phyloP scores from a whole-genome alignment of 1,140 invertebrate genomes.

The Leptinotarsa defecta region DNA sequence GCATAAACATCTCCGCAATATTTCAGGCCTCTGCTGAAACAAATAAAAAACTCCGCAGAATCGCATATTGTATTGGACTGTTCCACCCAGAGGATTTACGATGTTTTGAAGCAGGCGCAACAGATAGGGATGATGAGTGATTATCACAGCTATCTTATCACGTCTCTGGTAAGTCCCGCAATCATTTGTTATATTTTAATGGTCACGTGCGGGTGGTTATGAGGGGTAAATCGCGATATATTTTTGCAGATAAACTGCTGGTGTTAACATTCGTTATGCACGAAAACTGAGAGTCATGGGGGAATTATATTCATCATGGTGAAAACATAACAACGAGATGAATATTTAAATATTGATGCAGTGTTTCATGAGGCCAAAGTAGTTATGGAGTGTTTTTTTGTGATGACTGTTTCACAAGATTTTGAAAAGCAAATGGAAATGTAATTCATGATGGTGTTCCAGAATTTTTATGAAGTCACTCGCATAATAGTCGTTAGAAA shows the following conservation, averaged over 20 bases:
- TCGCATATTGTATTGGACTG: constrained; percentile 92
- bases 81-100: constrained; percentile 79
- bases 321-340: too few relatives aligned
- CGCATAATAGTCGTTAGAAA: too few relatives aligned
- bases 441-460: too few relatives aligned
- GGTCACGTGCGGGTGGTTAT: constrained; percentile 5
- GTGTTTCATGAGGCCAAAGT: too few relatives aligned
- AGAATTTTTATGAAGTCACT: too few relatives aligned
- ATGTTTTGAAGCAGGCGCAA: constrained; percentile 88
- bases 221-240: background rate
- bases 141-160: constrained; percentile 89
- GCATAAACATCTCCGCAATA: background rate
- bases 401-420: too few relatives aligned
- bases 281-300: too few relatives aligned
- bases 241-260: background rate
- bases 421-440: too few relatives aligned
- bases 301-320: too few relatives aligned
- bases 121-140: constrained; percentile 95
- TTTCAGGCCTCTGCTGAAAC: constrained; percentile 82
- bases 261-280: background rate
- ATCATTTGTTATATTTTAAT: background rate
- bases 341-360: too few relatives aligned
- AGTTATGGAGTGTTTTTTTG: too few relatives aligned
- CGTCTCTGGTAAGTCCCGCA: constrained; percentile 72
- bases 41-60: constrained; percentile 88